Percentiles rank a stretch among this genome's conserved stretches.
Evolutionary conservation across 2,888 invertebrate genomes (phyloP).

Genomic region (Troides oblongomaculatus): DNA sequence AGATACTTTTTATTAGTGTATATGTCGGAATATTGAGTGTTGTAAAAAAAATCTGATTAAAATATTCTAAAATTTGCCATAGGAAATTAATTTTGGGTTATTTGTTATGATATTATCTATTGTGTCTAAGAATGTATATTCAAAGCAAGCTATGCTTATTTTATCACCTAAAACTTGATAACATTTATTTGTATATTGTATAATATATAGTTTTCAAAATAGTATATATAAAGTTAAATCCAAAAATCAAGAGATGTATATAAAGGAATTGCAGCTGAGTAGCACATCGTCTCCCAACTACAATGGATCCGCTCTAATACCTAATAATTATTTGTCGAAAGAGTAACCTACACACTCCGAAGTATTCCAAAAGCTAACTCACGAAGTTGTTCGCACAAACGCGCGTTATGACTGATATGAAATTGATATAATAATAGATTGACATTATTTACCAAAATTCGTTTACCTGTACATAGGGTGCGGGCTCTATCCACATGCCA

Average conservation of each 20-base stretch:
- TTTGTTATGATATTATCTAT: too few species aligned
- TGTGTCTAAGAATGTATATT: too few species aligned
- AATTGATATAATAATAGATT: slow-evolving; percentile 74
- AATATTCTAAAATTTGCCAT: too few species aligned
- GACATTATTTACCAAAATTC: slow-evolving; percentile 68
- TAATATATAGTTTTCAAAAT: slow-evolving; percentile 15
- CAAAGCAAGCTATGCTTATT: too few species aligned
- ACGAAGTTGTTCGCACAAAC: slow-evolving; percentile 53
- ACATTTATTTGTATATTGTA: slow-evolving; percentile 3
- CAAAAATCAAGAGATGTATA: slow-evolving; percentile 6
- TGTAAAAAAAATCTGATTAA: too few species aligned
- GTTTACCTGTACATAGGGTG: slow-evolving; percentile 52
- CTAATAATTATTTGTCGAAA: slow-evolving; percentile 33
- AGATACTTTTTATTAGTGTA: too few species aligned
- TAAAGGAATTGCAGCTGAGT: neutral
- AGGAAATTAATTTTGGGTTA: too few species aligned
- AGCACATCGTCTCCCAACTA: slow-evolving; percentile 12
- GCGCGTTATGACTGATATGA: slow-evolving; percentile 68
- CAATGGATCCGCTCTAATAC: slow-evolving; percentile 10
- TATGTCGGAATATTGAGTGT: too few species aligned
- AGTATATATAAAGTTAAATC: slow-evolving; percentile 5
- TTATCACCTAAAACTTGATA: too few species aligned
- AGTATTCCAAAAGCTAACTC: slow-evolving; percentile 42
- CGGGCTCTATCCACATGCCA: slow-evolving; percentile 44
- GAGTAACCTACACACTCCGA: slow-evolving; percentile 35